Evolutionary conservation across 2,113 vertebrate genomes (phyloP), one percentile per base, ranked within the genome.

Genomic region (Macrotus californicus): DNA sequence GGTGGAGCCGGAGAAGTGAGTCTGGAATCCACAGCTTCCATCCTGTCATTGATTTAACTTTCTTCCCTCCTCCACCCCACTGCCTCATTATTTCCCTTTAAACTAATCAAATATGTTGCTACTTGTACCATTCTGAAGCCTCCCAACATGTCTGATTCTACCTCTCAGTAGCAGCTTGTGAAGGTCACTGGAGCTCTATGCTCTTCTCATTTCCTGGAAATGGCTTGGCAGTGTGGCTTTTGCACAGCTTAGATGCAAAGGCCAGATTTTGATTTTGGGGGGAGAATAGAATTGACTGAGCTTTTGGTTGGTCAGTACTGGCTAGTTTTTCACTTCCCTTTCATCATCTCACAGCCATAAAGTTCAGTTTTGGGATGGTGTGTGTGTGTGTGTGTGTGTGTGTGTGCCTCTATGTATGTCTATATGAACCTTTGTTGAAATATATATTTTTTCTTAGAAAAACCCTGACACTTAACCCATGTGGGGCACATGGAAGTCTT

Each of bases 181-280:
- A 97, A 91, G 86, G 59, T 73, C 93, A 89, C 93, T 61, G 66
- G 48, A 94, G 56, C 85, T 80, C 75, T 66, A 80, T 96, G 52
- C 50, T 94, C 97, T 97, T 83, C 94, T 89, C 92, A 24, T 88
- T 97, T 96, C 88, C 69, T 85, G 0, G 39, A 97, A 97, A 98
- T 97, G 96, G 95, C 95, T 97, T 97, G 98, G 94, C 95, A 97
- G 95, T 72, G 72, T 22, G 50, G 95, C 95, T 96, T 97, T 97
- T 97, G 97, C 97, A 97, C 72, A 97, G 96, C 96, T 97, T 97
- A 96, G 41, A 66, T 85, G 54, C 96, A 97, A 97, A 98, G 81
- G 87, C 88, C 91, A 94, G 96, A 97, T 97, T 94, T 92, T 96
- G 56, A 81, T 43, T 93, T 98, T 98, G 77, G 50, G 7, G 61